Evolutionary conservation across 1,140 invertebrate species (phyloP), one percentile per base, ranked within the genome.

Genomic region (Heterodera schachtii): DNA sequence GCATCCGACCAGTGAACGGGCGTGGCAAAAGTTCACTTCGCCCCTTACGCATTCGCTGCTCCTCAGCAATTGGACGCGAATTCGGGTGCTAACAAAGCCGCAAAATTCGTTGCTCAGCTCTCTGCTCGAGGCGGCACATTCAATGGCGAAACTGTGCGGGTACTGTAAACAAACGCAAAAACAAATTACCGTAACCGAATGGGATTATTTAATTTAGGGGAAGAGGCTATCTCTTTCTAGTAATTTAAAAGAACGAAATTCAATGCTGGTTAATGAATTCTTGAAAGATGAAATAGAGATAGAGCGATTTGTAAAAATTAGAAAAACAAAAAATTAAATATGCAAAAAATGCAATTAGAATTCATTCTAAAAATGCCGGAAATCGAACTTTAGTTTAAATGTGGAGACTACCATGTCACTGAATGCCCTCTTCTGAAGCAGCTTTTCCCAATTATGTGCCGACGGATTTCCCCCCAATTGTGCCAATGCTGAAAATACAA

Each of bases 1-100:
- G 19, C 57, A 64, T 11, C 13, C 57, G 57, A 5, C 57, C 13
- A 64, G 13, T 5, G 57, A 64, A 19, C 16, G 57, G 1, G 57
- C 57, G 16, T 64, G 57, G 57, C 57, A 64, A 64, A 64, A 64
- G 57, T 64, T 64, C 5, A 64, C 57, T 19, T 4, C 57, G 1
- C 16, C 11, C 57, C 57, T 11, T 5, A 64, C 1, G 57, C 57
- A 64, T 60, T 76, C 75, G 44, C 52, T 44, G 19, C 57, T 64
- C 19, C 43, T 64, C 43, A 76, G 4, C 66, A 76, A 57, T 76
- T 76, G 75, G 57, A 76, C 43, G 41, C 75, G 57, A 76, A 76
- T 47, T 60, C 75, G 57, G 8, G 75, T 76, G 57, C 75, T 49
- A n/a, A 76, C 75, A 76, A 76, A 76, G 66, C 66, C 75, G 66